Base-by-base conservation (phyloP, 2,888 invertebrate genomes). In the Epistrophella euchroma region DNA sequence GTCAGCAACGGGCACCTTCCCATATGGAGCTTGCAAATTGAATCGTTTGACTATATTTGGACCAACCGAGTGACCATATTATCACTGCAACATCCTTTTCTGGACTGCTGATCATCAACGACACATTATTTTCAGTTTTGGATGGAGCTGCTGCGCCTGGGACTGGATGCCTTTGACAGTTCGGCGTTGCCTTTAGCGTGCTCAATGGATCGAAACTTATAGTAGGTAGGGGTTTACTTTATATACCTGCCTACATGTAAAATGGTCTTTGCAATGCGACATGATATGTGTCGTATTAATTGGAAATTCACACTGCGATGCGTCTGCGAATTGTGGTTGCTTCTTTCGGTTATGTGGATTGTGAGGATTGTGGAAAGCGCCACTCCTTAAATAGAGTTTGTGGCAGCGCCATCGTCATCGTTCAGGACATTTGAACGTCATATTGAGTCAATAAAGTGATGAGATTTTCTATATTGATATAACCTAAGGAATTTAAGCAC, bases 31-130 rank as follows among this genome's bases (percentile, higher is more conserved):
- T 87, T 88, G 90, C 91, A 90, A 90, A 90, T 90, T 90, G 90
- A 90, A 91, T 91, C 91, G 90, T 90, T 91, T 90, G 91, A 90
- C 90, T 90, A 90, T 90, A 90, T 90, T 91, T 91, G 91, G 90
- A 90, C 88, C 89, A 90, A 87, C 89, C 90, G 90, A 91, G 91
- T 90, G 90, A 90, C 90, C 91, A 90, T 91, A 90, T 90, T 90
- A 90, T 91, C 90, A 90, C 90, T 90, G 89, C 90, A 90, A 89
- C 87, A 88, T 90, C 90, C 91, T 90, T 90, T 90, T 89, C 90
- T 90, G 90, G 90, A 86, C 81, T 82, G 77, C 52, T 72, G 72
- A 80, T 85, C 90, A 90, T 89, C 89, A 66, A 52, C 75, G 83
- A 78, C 86, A 86, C 86, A 86, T 82, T 82, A 86, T 80, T 76